Evolutionary conservation across 2,888 invertebrate genomes (phyloP).

Genomic region (Drosophila siamana): DNA sequence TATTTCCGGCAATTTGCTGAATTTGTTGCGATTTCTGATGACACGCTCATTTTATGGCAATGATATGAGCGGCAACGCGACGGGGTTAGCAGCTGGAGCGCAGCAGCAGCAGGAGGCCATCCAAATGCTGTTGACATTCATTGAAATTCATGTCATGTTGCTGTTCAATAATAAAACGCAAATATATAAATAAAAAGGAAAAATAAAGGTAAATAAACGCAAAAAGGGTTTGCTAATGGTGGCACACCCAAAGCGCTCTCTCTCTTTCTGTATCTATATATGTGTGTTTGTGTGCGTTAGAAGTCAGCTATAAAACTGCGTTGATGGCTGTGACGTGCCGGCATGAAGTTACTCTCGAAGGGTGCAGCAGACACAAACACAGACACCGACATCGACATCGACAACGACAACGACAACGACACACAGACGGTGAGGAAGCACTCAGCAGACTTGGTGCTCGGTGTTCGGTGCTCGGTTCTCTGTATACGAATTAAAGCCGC

Average conservation of each 20-base stretch:
- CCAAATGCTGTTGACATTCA: constrained; percentile 68
- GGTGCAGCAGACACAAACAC: constrained; percentile 1
- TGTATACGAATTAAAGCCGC: constrained; percentile 40
- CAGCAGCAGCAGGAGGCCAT: constrained; percentile 10
- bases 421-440: not conserved
- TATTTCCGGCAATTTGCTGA: constrained; percentile 81
- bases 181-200: constrained; percentile 76
- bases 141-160: constrained; percentile 78
- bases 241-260: constrained; percentile 26
- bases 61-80: constrained; percentile 56
- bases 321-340: constrained; percentile 68
- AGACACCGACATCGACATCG: not conserved
- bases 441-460: not conserved
- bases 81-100: not conserved
- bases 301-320: constrained; percentile 68
- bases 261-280: not conserved
- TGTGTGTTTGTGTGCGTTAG: constrained; percentile 27
- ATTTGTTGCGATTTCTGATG: constrained; percentile 82
- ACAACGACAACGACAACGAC: not conserved
- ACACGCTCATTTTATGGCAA: constrained; percentile 76
- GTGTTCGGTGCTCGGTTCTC: no score
- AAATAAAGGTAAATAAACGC: constrained; percentile 81
- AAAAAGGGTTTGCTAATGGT: constrained; percentile 79
- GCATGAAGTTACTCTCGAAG: constrained; percentile 36
- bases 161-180: constrained; percentile 81